A percentile compares a stretch with the other conserved stretches of the same genome.
These are phyloP conservation scores for Onychostruthus taczanowskii DNA, from an alignment of 2,113 vertebrate genomes.

Conservation along the genomic window DNA sequence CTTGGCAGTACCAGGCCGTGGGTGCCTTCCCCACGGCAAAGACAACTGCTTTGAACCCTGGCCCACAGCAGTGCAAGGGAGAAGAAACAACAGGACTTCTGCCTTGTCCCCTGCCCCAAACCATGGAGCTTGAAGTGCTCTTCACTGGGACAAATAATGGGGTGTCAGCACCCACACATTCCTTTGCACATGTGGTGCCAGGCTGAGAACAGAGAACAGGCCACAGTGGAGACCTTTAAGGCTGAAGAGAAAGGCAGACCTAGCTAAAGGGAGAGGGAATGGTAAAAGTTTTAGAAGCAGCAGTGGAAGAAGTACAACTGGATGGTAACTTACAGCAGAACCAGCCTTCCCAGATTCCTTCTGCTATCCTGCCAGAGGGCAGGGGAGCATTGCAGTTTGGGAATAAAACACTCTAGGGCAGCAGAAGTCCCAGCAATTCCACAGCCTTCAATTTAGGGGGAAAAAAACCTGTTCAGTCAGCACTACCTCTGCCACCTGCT, in stretches of 20 bases:
- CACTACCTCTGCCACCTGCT: not conserved
- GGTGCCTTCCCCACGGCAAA: not conserved
- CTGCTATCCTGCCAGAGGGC: not conserved
- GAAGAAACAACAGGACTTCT: not conserved
- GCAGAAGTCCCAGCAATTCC: not conserved
- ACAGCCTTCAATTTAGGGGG: not conserved
- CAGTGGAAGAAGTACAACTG: not conserved
- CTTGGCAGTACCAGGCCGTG: not conserved
- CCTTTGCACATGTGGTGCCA: not conserved
- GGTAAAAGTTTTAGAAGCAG: not conserved
- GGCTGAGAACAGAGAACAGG: not conserved
- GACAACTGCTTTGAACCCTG: not conserved
- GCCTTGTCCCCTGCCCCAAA: not conserved
- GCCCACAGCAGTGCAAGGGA: not conserved
- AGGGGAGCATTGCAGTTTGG: not conserved
- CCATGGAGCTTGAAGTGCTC: not conserved
- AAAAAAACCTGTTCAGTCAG: not conserved
- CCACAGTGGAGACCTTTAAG: not conserved
- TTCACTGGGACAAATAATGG: not conserved
- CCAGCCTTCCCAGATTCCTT: not conserved
- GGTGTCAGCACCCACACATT: fast-evolving
- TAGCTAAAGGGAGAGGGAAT: not conserved
- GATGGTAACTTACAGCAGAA: not conserved
- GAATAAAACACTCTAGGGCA: not conserved
- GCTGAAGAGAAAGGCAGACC: not conserved